Base-by-base conservation (phyloP, 2,113 vertebrate genomes). In the Thunnus thynnus region DNA sequence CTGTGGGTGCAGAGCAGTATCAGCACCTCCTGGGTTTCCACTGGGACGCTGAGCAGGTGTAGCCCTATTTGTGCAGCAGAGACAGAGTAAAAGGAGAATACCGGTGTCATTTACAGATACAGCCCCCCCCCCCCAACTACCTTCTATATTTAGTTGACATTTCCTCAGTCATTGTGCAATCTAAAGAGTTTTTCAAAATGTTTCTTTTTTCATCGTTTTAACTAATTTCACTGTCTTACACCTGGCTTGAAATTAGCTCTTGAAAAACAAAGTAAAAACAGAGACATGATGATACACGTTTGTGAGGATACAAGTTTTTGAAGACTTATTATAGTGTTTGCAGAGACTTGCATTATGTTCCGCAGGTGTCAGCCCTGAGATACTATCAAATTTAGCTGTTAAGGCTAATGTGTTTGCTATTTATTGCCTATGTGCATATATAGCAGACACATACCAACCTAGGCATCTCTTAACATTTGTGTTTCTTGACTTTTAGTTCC, bases 11-110 rank as follows among this genome's bases (percentile, higher is more conserved):
- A 13, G 20, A 52, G 52, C 54, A 55, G 78, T 5, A 12, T 47
- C 11, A 20, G 80, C 63, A 12, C 52, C 64, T 61, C 66, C 36
- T 1, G 73, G 46, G 82, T 86, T 50, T 41, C 78, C 61, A 4
- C 41, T 41, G 54, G 56, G 78, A 71, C 20, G 5, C 57, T 4
- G 61, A 80, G 73, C 72, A 72, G 67, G 54, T 60, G 65, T 52
- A 50, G 72, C 54, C 52, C 61, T 47, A 44, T 66, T 56, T 72
- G 76, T 78, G 67, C 72, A 79, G 80, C 64, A 62, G 62, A 41
- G 36, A 41, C 36, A 41, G 68, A 80, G 75, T 62, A 60, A 64
- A 85, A 74, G 60, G 78, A 72, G 52, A 69, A 82, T 32, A 70
- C 77, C 14, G 56, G 84, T 67, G 76, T 75, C 54, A 52, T 74